Evolutionary conservation across 2,888 invertebrate genomes (phyloP).

Genomic region (Brachynemurus nebulosus): DNA sequence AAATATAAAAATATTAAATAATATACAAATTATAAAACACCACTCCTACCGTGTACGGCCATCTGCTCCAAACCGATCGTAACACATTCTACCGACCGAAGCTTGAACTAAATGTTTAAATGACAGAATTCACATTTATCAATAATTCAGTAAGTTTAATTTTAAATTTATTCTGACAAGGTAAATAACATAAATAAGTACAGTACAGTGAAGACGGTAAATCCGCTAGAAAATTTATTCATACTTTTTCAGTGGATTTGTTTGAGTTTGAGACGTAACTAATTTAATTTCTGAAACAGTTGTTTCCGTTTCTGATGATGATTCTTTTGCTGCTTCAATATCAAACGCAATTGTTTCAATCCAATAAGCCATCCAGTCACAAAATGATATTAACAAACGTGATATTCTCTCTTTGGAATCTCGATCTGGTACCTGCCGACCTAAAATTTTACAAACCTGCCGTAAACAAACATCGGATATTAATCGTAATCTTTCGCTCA

Average conservation of each 20-base stretch:
- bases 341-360: conserved; percentile 2
- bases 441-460: background rate
- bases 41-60: conserved; percentile 4
- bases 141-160: background rate
- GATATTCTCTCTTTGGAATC: background rate
- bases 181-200: too few relatives aligned
- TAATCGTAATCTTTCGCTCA: conserved; percentile 1
- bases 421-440: background rate
- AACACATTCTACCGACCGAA: background rate
- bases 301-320: too few relatives aligned
- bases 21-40: conserved; percentile 6
- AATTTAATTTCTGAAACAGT: too few relatives aligned
- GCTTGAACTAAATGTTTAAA: background rate
- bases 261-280: too few relatives aligned
- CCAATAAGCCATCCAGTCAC: conserved; percentile 5
- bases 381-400: background rate
- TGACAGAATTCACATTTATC: background rate
- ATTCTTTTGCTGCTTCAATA: background rate
- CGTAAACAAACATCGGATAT: background rate
- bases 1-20: conserved; percentile 5
- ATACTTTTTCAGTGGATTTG: too few relatives aligned
- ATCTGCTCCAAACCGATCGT: conserved; percentile 3
- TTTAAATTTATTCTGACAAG: background rate
- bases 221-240: too few relatives aligned
- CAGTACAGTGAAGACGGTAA: too few relatives aligned